Conservation (phyloP, 2,797 vertebrate genomes). For the Poeciliopsis presidionis region DNA sequence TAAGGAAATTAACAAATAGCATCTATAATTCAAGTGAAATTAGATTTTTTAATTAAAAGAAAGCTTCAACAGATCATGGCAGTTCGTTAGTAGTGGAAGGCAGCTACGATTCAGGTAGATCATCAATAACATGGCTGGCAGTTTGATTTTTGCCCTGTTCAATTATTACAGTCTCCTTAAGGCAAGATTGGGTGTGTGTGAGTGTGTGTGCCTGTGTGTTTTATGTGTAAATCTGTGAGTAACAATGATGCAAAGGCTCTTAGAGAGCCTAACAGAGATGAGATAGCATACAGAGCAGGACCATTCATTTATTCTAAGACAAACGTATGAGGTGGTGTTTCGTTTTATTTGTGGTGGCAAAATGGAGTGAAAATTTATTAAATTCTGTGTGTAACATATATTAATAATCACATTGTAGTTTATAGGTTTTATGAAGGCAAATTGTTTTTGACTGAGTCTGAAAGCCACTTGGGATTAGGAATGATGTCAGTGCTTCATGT, state of each 20-base stretch:
- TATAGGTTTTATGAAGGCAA: not conserved
- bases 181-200: not conserved
- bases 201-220: not conserved
- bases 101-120: not conserved
- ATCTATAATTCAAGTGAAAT: not conserved
- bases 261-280: not conserved
- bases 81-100: not conserved
- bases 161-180: not conserved
- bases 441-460: not conserved
- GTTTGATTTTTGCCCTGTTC: not conserved
- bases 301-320: not conserved
- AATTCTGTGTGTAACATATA: not conserved
- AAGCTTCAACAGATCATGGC: not conserved
- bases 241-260: not conserved
- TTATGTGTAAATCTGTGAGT: not conserved
- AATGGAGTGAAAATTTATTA: not conserved
- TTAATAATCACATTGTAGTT: not conserved
- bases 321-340: not conserved
- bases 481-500: conserved; percentile 6
- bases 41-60: not conserved
- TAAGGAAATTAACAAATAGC: not conserved
- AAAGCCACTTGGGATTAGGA: not conserved
- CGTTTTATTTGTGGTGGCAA: not conserved
- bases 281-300: not conserved
- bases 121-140: not conserved